Conservation (phyloP, 2,888 invertebrate species). For the Biston stratarius region DNA sequence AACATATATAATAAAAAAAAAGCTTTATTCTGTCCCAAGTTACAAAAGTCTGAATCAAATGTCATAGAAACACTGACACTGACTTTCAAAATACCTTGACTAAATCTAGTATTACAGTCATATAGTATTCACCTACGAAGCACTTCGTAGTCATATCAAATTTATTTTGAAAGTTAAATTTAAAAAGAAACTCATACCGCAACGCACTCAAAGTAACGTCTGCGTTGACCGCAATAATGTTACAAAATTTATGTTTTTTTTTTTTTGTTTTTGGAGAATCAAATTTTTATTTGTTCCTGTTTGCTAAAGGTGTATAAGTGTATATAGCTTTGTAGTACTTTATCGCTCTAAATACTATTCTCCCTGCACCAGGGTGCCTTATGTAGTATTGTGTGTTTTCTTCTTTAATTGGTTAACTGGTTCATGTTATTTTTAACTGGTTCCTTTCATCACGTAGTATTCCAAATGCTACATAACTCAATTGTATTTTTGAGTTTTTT, state of each 20-base stretch:
- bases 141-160: conserved; percentile 9
- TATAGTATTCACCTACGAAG: conserved; percentile 7
- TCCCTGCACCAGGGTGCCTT: too few relatives aligned
- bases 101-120: conserved; percentile 12
- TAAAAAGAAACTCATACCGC: conserved; percentile 9
- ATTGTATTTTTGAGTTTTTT: too few relatives aligned
- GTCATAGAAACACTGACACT: conserved; percentile 8
- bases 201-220: conserved; percentile 11
- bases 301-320: background rate
- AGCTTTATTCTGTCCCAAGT: background rate
- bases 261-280: conserved; percentile 13
- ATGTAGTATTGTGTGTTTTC: background rate
- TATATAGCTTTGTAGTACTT: background rate
- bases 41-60: conserved; percentile 11
- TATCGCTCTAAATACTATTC: background rate
- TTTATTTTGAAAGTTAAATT: conserved; percentile 20
- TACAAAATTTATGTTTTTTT: conserved; percentile 14
- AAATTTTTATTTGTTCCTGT: background rate
- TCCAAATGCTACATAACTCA: too few relatives aligned
- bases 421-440: background rate
- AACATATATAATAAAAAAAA: too few relatives aligned
- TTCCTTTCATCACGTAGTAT: background rate
- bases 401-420: too few relatives aligned
- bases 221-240: conserved; percentile 18
- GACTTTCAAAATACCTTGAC: conserved; percentile 31